phyloP scores from a whole-genome alignment of 2,888 invertebrate genomes.

The Polymixis flavicincta region DNA sequence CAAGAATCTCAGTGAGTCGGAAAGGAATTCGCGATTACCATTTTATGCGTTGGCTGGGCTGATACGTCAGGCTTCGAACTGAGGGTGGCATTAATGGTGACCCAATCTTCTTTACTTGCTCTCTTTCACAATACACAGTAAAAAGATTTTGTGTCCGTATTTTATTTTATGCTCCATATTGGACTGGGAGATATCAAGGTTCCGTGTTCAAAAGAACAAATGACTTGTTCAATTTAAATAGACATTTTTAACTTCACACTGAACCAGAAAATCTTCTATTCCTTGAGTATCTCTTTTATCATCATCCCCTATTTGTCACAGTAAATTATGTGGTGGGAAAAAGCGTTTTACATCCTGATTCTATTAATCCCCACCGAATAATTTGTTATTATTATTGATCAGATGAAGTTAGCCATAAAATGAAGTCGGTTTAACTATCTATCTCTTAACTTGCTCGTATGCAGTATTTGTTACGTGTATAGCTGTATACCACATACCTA shows the following conservation, averaged over 20 bases:
- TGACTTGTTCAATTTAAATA: neutral
- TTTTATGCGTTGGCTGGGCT: conserved; percentile 74
- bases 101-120: conserved; percentile 69
- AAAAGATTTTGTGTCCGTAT: conserved; percentile 56
- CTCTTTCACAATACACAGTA: conserved; percentile 54
- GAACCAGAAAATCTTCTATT: neutral
- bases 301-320: neutral
- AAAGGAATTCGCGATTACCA: conserved; percentile 71
- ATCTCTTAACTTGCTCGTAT: neutral
- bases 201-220: neutral
- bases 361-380: no score
- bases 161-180: conserved; percentile 34
- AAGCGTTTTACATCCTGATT: conserved; percentile 1
- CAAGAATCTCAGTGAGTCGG: conserved; percentile 60
- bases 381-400: neutral
- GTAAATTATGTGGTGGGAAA: neutral
- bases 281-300: neutral
- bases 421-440: neutral
- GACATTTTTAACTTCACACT: neutral
- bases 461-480: neutral
- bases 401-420: neutral
- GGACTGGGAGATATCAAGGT: neutral
- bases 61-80: conserved; percentile 74
- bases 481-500: no score
- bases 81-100: conserved; percentile 74